Evolutionary conservation across 2,797 vertebrate species (phyloP).

Genomic region (Karalla daura): DNA sequence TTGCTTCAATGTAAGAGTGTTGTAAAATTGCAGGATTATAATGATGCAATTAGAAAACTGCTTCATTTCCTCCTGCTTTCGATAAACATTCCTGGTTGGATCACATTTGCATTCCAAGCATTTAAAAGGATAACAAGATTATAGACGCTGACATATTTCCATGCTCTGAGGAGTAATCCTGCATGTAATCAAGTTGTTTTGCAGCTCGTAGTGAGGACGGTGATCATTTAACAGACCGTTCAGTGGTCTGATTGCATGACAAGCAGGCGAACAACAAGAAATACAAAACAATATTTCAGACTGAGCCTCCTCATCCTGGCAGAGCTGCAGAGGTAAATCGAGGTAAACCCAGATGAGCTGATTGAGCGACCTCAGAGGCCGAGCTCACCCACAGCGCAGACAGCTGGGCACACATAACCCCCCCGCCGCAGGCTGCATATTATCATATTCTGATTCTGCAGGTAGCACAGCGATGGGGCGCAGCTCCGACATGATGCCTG

Average conservation of each 20-base stretch:
- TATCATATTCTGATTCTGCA: constrained; percentile 33
- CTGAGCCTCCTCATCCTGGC: not conserved
- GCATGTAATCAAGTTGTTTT: not conserved
- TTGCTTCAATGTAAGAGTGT: constrained; percentile 1
- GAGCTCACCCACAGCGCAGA: not conserved
- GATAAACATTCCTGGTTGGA: not conserved
- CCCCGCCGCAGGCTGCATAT: not conserved
- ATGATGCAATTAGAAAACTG: constrained; percentile 34
- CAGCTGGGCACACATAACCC: not conserved
- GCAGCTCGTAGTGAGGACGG: not conserved
- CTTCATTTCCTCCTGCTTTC: constrained; percentile 21
- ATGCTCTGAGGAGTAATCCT: not conserved
- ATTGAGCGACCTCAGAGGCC: not conserved
- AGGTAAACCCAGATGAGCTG: constrained; percentile 1
- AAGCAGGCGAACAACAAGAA: not conserved
- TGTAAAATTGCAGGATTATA: constrained; percentile 30
- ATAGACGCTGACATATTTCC: not conserved
- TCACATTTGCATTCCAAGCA: not conserved
- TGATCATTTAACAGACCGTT: not conserved
- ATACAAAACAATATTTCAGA: not conserved
- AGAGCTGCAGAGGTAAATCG: not conserved
- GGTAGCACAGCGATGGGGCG: constrained; percentile 16
- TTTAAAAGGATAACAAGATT: constrained; percentile 10
- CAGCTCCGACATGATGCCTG: constrained; percentile 28
- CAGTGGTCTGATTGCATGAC: not conserved